Base-by-base conservation (phyloP, 2,888 invertebrate genomes). In the Onthophagus sagittarius region DNA sequence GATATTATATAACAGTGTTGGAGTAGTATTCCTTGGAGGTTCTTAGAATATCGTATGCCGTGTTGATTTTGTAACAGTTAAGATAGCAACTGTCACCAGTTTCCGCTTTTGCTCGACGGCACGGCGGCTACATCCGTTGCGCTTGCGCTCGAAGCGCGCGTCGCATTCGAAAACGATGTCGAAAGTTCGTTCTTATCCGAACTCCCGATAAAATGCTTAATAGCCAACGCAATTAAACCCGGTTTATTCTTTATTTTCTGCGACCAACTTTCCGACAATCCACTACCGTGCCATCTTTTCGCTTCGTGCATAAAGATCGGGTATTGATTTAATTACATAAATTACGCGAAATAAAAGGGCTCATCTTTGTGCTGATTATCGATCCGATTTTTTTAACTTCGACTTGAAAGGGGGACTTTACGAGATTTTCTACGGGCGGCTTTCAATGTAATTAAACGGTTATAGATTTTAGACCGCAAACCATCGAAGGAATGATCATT, bases 61-160 rank as follows among this genome's bases (percentile, higher is more conserved):
- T 67, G 67, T 67, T 72, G 72, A 69, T 74, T 74, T 76, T 74
- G 69, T 70, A 72, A 71, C 72, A 71, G 71, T 73, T 73, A 75
- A 77, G 76, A 78, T 78, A 75, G 75, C 75, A 78, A 79, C 76
- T 76, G 77, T 78, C 77, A 75, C 77, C 76, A 76, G 76, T 77
- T 78, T 79, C 77, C 76, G 76, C 74, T 74, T 78, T 74, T 75
- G 79, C 77, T 71, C 23, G 64, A 23, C 31, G 67, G 76, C 39
- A 69, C 76, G 75, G 75, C 39, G 70, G 63, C 23, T 39, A 71
- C 70, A 75, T 78, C 75, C 74, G 74, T 70, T 72, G 76, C 79
- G 79, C 79, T 71, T 75, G 79, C 78, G 78, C 79, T 70, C 64
- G 64, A 13, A n/a, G 15, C 31, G 67, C n/a, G 23, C 67, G 64